Percentiles rank a stretch among this genome's conserved stretches.
phyloP scores from a whole-genome alignment of 2,113 vertebrate species.

The Notiomystis cincta region DNA sequence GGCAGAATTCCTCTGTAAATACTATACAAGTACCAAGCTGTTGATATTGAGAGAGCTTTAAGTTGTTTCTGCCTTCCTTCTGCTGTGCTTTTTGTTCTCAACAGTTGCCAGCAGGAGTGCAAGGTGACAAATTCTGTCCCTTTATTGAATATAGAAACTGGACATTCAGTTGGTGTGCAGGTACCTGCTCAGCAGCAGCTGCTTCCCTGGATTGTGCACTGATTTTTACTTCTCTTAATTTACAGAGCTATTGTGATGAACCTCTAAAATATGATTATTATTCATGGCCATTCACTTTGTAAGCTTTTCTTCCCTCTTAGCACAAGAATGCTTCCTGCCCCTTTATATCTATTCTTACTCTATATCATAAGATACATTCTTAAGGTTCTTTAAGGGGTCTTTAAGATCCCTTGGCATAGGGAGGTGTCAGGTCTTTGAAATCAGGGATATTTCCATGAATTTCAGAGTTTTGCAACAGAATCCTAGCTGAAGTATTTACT shows the following conservation, averaged over 20 bases:
- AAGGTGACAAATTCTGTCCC: not conserved
- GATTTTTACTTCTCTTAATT: not conserved
- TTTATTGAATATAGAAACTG: not conserved
- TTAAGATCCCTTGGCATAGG: not conserved
- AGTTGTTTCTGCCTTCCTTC: not conserved
- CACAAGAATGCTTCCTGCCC: not conserved
- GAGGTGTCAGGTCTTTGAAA: not conserved
- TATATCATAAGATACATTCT: not conserved
- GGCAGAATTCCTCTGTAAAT: slow-evolving; percentile 2
- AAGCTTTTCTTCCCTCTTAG: not conserved
- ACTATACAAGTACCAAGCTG: not conserved
- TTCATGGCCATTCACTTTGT: not conserved
- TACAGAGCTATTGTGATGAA: not conserved
- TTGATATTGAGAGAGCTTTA: not conserved
- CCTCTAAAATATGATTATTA: not conserved
- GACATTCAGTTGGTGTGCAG: accelerated
- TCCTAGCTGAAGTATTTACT: not conserved
- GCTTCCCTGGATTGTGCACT: not conserved
- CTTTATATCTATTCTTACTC: not conserved
- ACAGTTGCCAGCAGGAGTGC: not conserved
- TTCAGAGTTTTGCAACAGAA: not conserved
- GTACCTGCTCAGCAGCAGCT: not conserved
- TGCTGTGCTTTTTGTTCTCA: not conserved
- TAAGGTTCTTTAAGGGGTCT: not conserved
- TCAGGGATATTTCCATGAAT: not conserved